These are phyloP conservation scores for Daphoenositta chrysoptera DNA, from an alignment of 2,113 vertebrate species.

Conservation along the genomic window DNA sequence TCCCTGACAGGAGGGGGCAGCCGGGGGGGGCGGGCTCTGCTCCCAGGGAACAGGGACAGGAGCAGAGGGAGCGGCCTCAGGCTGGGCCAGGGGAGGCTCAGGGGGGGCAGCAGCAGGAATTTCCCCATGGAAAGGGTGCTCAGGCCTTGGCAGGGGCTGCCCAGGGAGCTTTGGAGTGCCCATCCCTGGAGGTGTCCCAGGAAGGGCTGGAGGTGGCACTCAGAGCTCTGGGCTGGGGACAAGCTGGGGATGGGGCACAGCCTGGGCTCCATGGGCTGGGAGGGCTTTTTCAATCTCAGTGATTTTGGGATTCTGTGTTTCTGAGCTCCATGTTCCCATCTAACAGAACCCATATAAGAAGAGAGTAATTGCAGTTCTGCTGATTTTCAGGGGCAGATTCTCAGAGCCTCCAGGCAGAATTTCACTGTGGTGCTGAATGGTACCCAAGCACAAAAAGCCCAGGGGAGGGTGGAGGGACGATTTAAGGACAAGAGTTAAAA, in stretches of 20 bases:
- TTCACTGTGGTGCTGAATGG: background rate
- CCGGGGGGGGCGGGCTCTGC: background rate
- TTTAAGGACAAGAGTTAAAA: background rate
- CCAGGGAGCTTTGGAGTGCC: background rate
- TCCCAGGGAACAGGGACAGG: background rate
- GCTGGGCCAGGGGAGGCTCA: background rate
- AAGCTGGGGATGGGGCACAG: background rate
- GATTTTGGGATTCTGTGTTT: background rate
- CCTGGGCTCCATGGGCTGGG: rapidly evolving
- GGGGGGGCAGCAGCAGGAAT: background rate
- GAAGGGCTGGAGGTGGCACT: background rate
- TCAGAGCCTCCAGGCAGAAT: background rate
- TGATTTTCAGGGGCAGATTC: background rate
- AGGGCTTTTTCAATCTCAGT: rapidly evolving
- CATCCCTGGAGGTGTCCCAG: background rate
- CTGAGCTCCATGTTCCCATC: background rate
- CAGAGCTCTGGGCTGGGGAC: background rate
- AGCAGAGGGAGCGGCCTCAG: background rate
- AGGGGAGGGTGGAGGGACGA: too few relatives aligned
- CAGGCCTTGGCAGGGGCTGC: background rate
- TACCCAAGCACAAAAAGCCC: background rate
- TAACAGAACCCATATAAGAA: background rate
- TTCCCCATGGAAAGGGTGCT: background rate
- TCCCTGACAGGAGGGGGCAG: background rate
- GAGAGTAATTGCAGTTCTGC: background rate